Evolutionary conservation across 1,140 invertebrate species (phyloP).

Genomic region (Archegozetes longisetosus): DNA sequence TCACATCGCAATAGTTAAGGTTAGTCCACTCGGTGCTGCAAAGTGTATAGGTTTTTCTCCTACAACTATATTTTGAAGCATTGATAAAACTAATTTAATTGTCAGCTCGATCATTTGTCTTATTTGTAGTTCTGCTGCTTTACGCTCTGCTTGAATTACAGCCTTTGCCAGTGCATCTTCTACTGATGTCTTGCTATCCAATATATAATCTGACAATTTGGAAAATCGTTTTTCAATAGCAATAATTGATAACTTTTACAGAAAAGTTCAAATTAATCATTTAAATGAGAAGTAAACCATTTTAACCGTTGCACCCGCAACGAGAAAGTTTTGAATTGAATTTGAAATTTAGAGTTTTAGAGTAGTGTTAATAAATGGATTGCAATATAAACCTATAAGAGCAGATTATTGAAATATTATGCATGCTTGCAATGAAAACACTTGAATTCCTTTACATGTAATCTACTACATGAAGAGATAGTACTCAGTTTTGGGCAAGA

Average conservation of each 20-base stretch:
- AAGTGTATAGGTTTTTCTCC: slow-evolving; percentile 24
- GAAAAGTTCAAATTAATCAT: too few relatives aligned
- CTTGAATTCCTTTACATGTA: too few relatives aligned
- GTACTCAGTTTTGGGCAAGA: too few relatives aligned
- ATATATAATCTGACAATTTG: slow-evolving; percentile 20
- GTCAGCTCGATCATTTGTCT: slow-evolving; percentile 23
- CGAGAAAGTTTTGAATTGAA: too few relatives aligned
- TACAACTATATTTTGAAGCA: slow-evolving; percentile 24
- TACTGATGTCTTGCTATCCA: slow-evolving; percentile 23
- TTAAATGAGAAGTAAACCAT: too few relatives aligned
- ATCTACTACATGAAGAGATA: too few relatives aligned
- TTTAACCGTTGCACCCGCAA: too few relatives aligned
- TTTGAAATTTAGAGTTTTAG: too few relatives aligned
- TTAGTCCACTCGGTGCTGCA: slow-evolving; percentile 23
- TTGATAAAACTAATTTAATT: slow-evolving; percentile 22
- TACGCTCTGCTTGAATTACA: slow-evolving; percentile 22
- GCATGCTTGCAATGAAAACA: too few relatives aligned
- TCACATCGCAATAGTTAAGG: slow-evolving; percentile 25
- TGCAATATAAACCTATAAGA: too few relatives aligned
- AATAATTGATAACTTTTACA: background rate
- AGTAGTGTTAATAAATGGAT: too few relatives aligned
- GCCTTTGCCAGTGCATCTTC: slow-evolving; percentile 23
- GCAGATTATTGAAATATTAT: too few relatives aligned
- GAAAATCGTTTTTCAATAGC: slow-evolving; percentile 3
- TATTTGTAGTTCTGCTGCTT: slow-evolving; percentile 22